Evolutionary conservation across 2,888 invertebrate genomes (phyloP), one percentile per base, ranked within the genome.

Genomic region (Dasypogon diadema): DNA sequence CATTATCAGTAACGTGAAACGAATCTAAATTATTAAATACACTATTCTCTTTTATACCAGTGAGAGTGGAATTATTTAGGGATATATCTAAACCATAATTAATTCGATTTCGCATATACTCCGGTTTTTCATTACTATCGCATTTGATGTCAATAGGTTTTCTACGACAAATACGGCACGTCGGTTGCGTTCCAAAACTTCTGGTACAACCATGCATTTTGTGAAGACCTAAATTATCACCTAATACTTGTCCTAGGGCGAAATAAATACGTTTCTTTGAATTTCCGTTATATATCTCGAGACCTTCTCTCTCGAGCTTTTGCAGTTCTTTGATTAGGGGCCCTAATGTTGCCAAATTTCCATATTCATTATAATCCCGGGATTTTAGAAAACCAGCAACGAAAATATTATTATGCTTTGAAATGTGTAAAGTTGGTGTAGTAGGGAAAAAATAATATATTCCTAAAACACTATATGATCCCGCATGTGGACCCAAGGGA

Each of bases 281-380:
- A 42, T 42, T 42, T 1, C n/a, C 1, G 10, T 8, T 42, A 0
- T 0, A 0, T 0, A 42, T 0, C 1, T 12, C 24, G n/a, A 10
- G 26, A 30, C 21, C 46, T 24, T 51, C 51, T 60, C 21, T 8
- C 76, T 75, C 42, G 78, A 77, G 16, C 24, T n/a, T 46, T 73
- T 63, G 14, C 0, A 42, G 1, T 1, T 1, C 2, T 42, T 12
- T 2, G 1, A 42, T 42, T 0, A 77, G 48, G 56, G n/a, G 75
- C 26, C 73, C n/a, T 16, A 77, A 30, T 48, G 75, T 10, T 8
- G 51, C 34, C 22, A 24, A 16, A 14, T 58, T 76, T 10, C 78
- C 75, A 74, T 75, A 76, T 8, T 77, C 18, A 46, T 21, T 21
- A 37, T 77, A 51, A 42, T 78, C 76, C n/a, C n/a, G n/a, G n/a